phyloP scores from a whole-genome alignment of 2,888 invertebrate genomes.

The Cataglyphis altisquamis region DNA sequence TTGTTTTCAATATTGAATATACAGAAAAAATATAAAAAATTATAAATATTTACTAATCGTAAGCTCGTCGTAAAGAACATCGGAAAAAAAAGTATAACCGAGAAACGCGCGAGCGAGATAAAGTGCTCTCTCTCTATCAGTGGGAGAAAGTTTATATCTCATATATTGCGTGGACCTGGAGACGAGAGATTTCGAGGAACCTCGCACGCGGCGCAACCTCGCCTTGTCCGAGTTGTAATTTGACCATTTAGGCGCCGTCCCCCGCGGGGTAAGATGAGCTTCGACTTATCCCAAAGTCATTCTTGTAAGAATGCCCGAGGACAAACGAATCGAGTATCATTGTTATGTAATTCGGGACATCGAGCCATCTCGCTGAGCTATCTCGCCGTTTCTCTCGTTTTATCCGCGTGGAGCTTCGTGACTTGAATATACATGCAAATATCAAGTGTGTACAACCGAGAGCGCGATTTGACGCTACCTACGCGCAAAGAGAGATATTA shows the following conservation, averaged over 20 bases:
- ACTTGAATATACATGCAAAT: background rate
- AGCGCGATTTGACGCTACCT: slow-evolving; percentile 21
- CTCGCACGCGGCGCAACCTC: slow-evolving; percentile 18
- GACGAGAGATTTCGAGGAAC: slow-evolving; percentile 20
- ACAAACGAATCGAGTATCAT: slow-evolving; percentile 77
- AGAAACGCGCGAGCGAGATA: slow-evolving; percentile 27
- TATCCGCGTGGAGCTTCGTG: slow-evolving; percentile 7
- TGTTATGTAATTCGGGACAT: slow-evolving; percentile 68
- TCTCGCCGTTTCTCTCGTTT: slow-evolving; percentile 24
- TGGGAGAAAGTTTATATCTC: slow-evolving; percentile 52
- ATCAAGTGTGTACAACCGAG: background rate
- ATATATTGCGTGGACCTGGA: background rate
- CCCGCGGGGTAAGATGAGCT: slow-evolving; percentile 82
- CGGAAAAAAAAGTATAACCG: slow-evolving; percentile 21
- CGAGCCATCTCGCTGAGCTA: slow-evolving; percentile 36
- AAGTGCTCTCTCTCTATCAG: background rate
- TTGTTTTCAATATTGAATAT: background rate
- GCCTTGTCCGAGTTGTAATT: slow-evolving; percentile 79
- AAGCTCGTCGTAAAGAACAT: slow-evolving; percentile 20
- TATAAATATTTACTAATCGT: background rate
- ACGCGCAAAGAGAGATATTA: slow-evolving; percentile 16
- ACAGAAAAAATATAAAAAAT: background rate
- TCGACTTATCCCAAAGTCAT: slow-evolving; percentile 83
- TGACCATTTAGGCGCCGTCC: slow-evolving; percentile 80
- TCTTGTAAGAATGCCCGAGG: slow-evolving; percentile 80